Evolutionary conservation across 2,888 invertebrate species (phyloP), one percentile per base, ranked within the genome.

Genomic region (Biston stratarius): DNA sequence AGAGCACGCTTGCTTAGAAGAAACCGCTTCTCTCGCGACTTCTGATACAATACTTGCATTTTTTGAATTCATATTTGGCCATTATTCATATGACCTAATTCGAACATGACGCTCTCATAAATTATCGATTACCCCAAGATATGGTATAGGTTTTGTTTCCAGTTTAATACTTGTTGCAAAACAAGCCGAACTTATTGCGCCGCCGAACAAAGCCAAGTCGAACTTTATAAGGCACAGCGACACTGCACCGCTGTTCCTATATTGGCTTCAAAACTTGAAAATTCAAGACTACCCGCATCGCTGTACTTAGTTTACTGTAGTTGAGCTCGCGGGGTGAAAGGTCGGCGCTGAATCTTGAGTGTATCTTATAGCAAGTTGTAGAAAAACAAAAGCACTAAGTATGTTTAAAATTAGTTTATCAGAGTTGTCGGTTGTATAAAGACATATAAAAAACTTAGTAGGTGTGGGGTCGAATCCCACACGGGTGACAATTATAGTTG

Each of bases 261-360:
- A 87, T 88, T 89, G 87, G 85, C 86, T 87, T 86, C 79, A 77
- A 75, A 83, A 88, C 85, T 89, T 83, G 82, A 82, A 84, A 87
- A 85, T 84, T 83, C 86, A 80, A 77, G 78, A 83, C 83, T 83
- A 83, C 81, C 78, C 80, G 57, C 61, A 69, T 70, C 53, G 34
- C 45, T 38, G 45, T 51, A 56, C 42, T 58, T 42, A 15, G 24
- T 53, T 58, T 36, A 10, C 48, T 55, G 68, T 68, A 65, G 33
- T 48, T 55, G 0, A 12, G 58, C 14, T 59, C 55, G 44, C 11
- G 59, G 40, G 45, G 14, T 36, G 34, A 45, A 10, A 14, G 14
- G 57, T 38, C 10, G 36, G 44, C n/a, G 42, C 11, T 44, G 56
- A 56, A 44, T 56, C 44, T 56, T 10, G 56, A 56, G 0, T 56